Percentiles rank a stretch among this genome's conserved stretches.
These are phyloP conservation scores for Frieseomelitta varia DNA, from an alignment of 1,140 invertebrate genomes.

Conservation along the genomic window DNA sequence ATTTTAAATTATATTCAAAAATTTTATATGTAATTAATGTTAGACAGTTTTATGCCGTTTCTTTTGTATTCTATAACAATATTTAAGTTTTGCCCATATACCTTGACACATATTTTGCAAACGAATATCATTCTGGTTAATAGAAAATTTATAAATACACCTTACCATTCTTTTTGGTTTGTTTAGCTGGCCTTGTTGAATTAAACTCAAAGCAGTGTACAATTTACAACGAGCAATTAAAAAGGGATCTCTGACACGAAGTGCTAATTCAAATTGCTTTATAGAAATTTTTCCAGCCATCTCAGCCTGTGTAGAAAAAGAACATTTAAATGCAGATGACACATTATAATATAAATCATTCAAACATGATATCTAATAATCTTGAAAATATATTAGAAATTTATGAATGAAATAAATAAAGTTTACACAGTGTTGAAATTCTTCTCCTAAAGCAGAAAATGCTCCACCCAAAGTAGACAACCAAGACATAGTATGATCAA, in stretches of 20 bases:
- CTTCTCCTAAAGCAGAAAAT: constrained; percentile 95
- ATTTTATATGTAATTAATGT: neutral
- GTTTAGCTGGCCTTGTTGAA: constrained; percentile 89
- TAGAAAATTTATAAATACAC: constrained; percentile 84
- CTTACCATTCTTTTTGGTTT: constrained; percentile 86
- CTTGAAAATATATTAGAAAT: neutral
- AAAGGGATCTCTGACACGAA: constrained; percentile 90
- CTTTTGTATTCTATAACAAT: constrained; percentile 80
- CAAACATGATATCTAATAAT: neutral
- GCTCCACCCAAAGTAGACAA: constrained; percentile 97
- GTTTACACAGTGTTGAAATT: constrained; percentile 90
- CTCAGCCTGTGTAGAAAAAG: constrained; percentile 85
- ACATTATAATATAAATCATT: constrained; percentile 9
- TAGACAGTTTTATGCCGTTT: neutral
- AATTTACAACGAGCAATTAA: constrained; percentile 90
- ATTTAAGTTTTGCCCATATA: constrained; percentile 91
- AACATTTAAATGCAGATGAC: neutral
- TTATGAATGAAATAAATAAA: constrained; percentile 9
- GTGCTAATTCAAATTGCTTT: constrained; percentile 90
- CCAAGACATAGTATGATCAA: constrained; percentile 95
- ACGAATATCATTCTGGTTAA: constrained; percentile 83
- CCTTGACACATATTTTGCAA: constrained; percentile 91
- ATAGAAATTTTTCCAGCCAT: constrained; percentile 93
- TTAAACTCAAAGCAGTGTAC: constrained; percentile 92
- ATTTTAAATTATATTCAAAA: neutral